Evolutionary conservation across 2,888 invertebrate species (phyloP).

Genomic region (Thumatha senex): DNA sequence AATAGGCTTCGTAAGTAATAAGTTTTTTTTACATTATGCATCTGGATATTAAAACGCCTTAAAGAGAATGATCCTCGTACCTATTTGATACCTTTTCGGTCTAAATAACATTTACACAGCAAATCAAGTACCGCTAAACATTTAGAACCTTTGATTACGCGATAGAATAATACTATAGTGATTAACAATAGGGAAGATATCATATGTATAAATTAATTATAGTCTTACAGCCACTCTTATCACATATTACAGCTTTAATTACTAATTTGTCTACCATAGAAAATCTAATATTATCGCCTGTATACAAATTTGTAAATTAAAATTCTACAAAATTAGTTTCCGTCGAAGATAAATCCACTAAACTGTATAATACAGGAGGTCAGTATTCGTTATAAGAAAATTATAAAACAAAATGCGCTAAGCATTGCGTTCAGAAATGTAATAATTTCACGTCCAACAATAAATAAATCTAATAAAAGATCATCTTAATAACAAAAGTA

Average conservation of each 20-base stretch:
- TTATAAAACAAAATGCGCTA: conserved; percentile 58
- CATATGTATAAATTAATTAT: conserved; percentile 59
- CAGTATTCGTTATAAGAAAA: conserved; percentile 48
- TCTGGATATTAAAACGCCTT: conserved; percentile 57
- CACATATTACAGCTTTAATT: conserved; percentile 77
- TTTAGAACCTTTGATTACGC: conserved; percentile 38
- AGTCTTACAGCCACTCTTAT: conserved; percentile 82
- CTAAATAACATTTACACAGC: conserved; percentile 54
- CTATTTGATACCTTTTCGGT: conserved; percentile 70
- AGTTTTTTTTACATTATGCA: conserved; percentile 52
- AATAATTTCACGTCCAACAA: conserved; percentile 59
- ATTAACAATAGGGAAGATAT: conserved; percentile 60
- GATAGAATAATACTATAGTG: conserved; percentile 44
- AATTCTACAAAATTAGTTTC: conserved; percentile 68
- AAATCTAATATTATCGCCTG: conserved; percentile 79
- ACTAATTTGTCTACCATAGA: conserved; percentile 78
- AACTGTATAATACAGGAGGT: conserved; percentile 62
- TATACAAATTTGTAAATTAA: conserved; percentile 73
- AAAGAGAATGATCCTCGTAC: conserved; percentile 62
- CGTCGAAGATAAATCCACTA: conserved; percentile 48
- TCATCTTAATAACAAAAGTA: conserved; percentile 26
- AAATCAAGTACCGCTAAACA: conserved; percentile 48
- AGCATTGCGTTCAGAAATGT: conserved; percentile 53
- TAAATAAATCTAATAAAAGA: conserved; percentile 10
- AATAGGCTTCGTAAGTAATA: conserved; percentile 62